phyloP scores from a whole-genome alignment of 2,797 vertebrate species.

The Melanotaenia pygmaea region DNA sequence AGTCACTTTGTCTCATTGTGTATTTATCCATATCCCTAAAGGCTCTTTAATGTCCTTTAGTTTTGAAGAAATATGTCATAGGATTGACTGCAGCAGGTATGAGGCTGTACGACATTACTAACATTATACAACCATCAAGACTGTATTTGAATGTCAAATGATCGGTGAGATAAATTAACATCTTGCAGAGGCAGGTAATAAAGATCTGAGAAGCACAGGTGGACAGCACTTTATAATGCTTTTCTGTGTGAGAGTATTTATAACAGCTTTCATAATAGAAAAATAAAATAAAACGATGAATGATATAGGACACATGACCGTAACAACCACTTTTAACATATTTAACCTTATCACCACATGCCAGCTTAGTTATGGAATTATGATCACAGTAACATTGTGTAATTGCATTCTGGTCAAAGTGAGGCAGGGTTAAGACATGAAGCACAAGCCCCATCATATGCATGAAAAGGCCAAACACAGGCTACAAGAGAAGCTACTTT shows the following conservation, averaged over 20 bases:
- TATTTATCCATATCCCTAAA: constrained; percentile 46
- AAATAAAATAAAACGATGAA: constrained; percentile 81
- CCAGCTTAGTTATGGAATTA: constrained; percentile 70
- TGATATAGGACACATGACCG: constrained; percentile 65
- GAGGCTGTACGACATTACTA: constrained; percentile 63
- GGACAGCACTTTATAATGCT: constrained; percentile 61
- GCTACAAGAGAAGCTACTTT: constrained; percentile 36
- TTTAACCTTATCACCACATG: constrained; percentile 62
- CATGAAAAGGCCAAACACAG: constrained; percentile 57
- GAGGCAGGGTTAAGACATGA: constrained; percentile 64
- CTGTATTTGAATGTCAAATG: constrained; percentile 22
- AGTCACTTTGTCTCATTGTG: not conserved
- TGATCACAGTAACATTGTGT: constrained; percentile 81
- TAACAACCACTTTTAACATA: constrained; percentile 51
- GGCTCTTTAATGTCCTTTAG: constrained; percentile 57
- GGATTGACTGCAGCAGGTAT: constrained; percentile 71
- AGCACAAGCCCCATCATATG: constrained; percentile 35
- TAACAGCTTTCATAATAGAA: constrained; percentile 63
- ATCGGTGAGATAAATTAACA: constrained; percentile 57
- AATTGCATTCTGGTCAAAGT: constrained; percentile 75
- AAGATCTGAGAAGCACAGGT: constrained; percentile 78
- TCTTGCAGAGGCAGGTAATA: constrained; percentile 73
- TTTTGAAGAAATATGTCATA: constrained; percentile 79
- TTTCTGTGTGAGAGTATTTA: constrained; percentile 31
- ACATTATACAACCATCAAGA: constrained; percentile 20